These are phyloP conservation scores for Rhinichthys osculus DNA, from an alignment of 2,797 vertebrate species.

Conservation along the genomic window DNA sequence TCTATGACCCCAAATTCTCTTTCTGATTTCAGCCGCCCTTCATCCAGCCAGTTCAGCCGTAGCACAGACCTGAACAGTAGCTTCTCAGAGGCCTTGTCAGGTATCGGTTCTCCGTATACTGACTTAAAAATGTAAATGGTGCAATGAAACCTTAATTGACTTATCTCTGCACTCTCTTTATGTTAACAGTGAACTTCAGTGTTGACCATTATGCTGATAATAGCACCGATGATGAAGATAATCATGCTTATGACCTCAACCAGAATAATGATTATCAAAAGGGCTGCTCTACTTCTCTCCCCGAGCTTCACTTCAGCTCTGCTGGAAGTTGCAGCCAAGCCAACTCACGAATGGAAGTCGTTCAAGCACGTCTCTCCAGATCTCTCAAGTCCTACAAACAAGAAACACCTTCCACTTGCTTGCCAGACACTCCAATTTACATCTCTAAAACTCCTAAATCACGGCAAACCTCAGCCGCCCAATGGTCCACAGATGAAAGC, in stretches of 20 bases:
- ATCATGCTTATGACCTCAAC: neutral
- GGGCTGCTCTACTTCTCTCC: conserved; percentile 52
- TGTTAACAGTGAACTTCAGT: conserved; percentile 54
- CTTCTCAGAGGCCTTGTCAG: conserved; percentile 62
- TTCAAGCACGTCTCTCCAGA: conserved; percentile 19
- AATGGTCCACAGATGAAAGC: conserved; percentile 6
- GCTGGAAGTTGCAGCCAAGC: conserved; percentile 39
- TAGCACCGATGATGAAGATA: neutral
- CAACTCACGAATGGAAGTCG: neutral
- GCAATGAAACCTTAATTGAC: neutral
- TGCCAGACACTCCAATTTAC: conserved; percentile 20
- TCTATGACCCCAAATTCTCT: conserved; percentile 56
- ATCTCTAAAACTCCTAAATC: conserved; percentile 3
- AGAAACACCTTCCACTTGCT: conserved; percentile 28
- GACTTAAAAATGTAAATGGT: neutral
- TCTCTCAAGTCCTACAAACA: conserved; percentile 32
- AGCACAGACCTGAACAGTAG: conserved; percentile 64
- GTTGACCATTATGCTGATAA: conserved; percentile 32
- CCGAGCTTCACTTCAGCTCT: conserved; percentile 52
- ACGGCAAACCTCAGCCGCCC: conserved; percentile 10
- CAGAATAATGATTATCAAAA: conserved; percentile 23
- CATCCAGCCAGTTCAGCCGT: conserved; percentile 67
- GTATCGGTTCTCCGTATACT: conserved; percentile 18
- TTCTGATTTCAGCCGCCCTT: conserved; percentile 61
- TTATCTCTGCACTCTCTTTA: conserved; percentile 23